Conservation (phyloP, 2,888 invertebrate species). For the Hirtodrosophila alboralis region DNA sequence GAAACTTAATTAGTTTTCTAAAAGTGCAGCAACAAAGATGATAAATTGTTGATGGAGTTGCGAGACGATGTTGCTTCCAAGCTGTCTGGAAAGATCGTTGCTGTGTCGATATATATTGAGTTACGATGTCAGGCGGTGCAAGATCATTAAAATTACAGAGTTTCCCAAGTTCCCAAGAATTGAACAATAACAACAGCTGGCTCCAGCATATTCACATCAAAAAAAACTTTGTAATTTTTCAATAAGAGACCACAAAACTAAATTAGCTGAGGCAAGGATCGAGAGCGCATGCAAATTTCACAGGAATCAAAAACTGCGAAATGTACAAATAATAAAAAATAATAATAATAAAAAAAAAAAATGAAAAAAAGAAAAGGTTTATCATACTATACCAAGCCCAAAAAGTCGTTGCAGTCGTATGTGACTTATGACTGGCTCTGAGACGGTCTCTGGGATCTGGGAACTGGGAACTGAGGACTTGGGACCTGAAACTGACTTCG, state of each 20-base stretch:
- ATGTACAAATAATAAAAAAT: conserved; percentile 61
- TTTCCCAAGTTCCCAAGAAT: conserved; percentile 56
- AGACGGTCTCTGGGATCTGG: conserved; percentile 9
- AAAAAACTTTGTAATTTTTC: conserved; percentile 71
- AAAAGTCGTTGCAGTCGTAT: conserved; percentile 73
- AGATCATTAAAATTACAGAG: conserved; percentile 77
- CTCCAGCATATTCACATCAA: conserved; percentile 27
- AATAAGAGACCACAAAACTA: conserved; percentile 70
- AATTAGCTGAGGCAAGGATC: conserved; percentile 63
- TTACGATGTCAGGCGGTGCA: conserved; percentile 61
- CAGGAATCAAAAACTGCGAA: conserved; percentile 69
- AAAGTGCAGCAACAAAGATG: conserved; percentile 61
- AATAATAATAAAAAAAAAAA: conserved; percentile 53
- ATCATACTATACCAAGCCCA: conserved; percentile 43
- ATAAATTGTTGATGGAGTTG: conserved; percentile 41
- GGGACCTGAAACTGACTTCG: conserved; percentile 23
- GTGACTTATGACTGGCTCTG: conserved; percentile 71
- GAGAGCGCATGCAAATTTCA: conserved; percentile 69
- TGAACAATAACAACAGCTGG: conserved; percentile 33
- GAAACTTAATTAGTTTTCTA: conserved; percentile 75
- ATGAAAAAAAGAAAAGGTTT: conserved; percentile 32
- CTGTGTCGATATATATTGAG: conserved; percentile 53
- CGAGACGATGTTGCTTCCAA: conserved; percentile 65
- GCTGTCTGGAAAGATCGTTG: conserved; percentile 71
- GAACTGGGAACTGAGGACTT: conserved; percentile 10